Evolutionary conservation across 2,113 vertebrate species (phyloP), one percentile per base, ranked within the genome.

Genomic region (Charadrius vociferus): DNA sequence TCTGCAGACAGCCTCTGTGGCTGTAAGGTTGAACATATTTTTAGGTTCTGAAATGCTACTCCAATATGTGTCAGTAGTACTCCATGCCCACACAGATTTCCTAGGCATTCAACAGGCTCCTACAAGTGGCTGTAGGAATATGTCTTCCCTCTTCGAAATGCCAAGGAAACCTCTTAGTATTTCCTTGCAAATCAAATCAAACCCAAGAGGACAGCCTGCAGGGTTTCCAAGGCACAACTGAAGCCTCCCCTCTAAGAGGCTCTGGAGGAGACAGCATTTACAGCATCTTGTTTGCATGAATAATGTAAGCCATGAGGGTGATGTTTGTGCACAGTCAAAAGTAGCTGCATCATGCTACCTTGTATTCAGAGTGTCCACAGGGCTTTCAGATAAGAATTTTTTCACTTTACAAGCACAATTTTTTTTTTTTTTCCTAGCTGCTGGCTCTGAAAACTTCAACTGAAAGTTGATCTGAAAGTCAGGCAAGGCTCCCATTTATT

Each of bases 231-330:
- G 36, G 83, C 34, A 53, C n/a, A 74, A 45, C 36, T 58, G 73
- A 79, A 95, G 52, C 65, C 49, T 96, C 49, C 11, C 86, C 67
- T 86, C 58, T 27, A 18, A 71, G 63, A 88, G n/a, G 55, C 82
- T 95, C 65, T 90, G 39, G 62, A 88, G 82, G 59, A 97, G 88
- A 74, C 63, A 87, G 22, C 65, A 79, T 87, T 97, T 95, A 95
- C 66, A 89, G 75, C 19, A 5, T 85, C 86, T 92, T 92, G 86
- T 97, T 95, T 95, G 81, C 88, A 96, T 96, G 68, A 95, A 97
- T 94, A 95, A 95, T 93, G 61, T 47, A 97, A 92, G 91, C 37
- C 22, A 27, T 87, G 68, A 86, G 56, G 58, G 49, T 87, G 81
- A 81, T 90, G 58, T 87, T 88, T 95, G 81, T 90, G 84, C 81